Base-by-base conservation (phyloP, 1,140 invertebrate genomes). In the Drosophila sulfurigaster region DNA sequence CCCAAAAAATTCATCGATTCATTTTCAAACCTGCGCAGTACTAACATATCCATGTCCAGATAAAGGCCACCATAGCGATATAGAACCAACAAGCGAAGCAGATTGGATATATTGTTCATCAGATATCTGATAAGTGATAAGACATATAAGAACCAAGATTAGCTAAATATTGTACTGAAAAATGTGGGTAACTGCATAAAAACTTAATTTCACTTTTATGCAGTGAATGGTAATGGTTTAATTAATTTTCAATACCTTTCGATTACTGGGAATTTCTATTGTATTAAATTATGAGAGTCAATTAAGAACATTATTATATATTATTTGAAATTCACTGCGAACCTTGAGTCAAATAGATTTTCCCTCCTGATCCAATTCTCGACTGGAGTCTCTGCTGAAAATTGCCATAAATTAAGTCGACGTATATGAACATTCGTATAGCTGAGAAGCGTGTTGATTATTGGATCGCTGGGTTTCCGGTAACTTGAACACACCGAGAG, bases 361-460 rank as follows among this genome's bases (percentile, higher is more conserved):
- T 94, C 94, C 15, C 91, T 93, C n/a, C 75, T 74, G 43, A 95
- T 94, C 93, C 95, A 95, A 11, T 93, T 52, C 49, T 95, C 94
- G 0, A 96, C 85, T 0, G 95, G 95, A 0, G 95, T 95, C 25
- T 93, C 91, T 62, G 92, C 92, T 0, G 95, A 92, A 73, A 95
- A 96, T 1, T 93, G 93, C 49, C 93, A 93, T n/a, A 95, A 92
- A 86, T 95, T 93, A 0, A 95, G 72, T 73, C 93, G 92, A 5
- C 93, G 72, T 1, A 96, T 88, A 58, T 94, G 92, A 0, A 96
- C 74, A 83, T 96, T 96, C 1, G 90, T 66, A 70, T 95, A 95
- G 1, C 82, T 88, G 15, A 85, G 46, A 11, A 96, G 79, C n/a
- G 76, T 91, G 51, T 88, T 92, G 70, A 72, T 79, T 78, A 89